Percentiles rank a stretch among this genome's conserved stretches.
These are phyloP conservation scores for Heliconius cydno DNA, from an alignment of 2,888 invertebrate species.

Conservation along the genomic window DNA sequence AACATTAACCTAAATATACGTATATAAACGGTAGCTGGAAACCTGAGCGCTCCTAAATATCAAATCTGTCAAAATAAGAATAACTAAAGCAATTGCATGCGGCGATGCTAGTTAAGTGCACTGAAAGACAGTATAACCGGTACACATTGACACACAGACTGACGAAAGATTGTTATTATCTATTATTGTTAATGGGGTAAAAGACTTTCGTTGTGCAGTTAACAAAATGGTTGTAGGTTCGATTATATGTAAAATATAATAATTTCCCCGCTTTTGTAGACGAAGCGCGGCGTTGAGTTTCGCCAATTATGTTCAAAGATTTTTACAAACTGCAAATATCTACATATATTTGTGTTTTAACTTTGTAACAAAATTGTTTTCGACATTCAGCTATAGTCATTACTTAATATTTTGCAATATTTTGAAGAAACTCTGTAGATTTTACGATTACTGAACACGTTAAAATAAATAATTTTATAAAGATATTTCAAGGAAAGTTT, in stretches of 20 bases:
- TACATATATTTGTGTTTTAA: too few species aligned
- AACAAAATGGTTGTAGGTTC: neutral
- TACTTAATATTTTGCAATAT: too few species aligned
- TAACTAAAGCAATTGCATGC: slow-evolving; percentile 36
- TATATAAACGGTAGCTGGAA: slow-evolving; percentile 38
- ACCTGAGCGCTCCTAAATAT: slow-evolving; percentile 30
- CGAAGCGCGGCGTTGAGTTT: too few species aligned
- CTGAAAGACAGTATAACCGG: slow-evolving; percentile 29
- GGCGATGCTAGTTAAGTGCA: slow-evolving; percentile 18
- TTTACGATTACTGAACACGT: too few species aligned
- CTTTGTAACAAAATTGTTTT: too few species aligned
- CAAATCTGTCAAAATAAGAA: slow-evolving; percentile 42
- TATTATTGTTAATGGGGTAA: slow-evolving; percentile 1
- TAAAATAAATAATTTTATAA: too few species aligned
- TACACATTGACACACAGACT: slow-evolving; percentile 26
- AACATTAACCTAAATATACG: slow-evolving; percentile 34
- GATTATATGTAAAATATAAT: neutral
- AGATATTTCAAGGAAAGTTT: neutral
- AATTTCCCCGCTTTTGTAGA: too few species aligned
- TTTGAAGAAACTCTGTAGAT: too few species aligned
- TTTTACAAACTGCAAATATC: too few species aligned
- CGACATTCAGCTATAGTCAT: too few species aligned
- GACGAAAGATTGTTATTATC: slow-evolving; percentile 23
- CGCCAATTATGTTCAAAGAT: too few species aligned
- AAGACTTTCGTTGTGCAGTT: neutral